phyloP scores from a whole-genome alignment of 2,797 vertebrate genomes.

The Arctocebus calabarensis region DNA sequence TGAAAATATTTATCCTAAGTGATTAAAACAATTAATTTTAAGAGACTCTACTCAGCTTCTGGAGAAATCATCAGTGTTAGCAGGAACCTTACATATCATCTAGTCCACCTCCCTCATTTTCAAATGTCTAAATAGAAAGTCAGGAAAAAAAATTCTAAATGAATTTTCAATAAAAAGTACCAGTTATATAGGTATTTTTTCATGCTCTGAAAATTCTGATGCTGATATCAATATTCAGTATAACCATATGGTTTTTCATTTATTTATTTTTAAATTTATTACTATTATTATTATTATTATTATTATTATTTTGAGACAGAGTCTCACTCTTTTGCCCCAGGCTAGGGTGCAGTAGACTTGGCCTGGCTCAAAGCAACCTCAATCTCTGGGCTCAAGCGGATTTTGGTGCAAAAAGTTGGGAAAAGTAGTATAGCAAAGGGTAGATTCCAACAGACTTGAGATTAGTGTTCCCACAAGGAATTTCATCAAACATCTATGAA shows the following conservation, averaged over 20 bases:
- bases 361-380: too few relatives aligned
- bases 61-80: neutral
- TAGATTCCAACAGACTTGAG: neutral
- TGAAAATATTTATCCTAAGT: conserved; percentile 55
- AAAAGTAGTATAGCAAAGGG: neutral
- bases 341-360: too few relatives aligned
- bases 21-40: conserved; percentile 19
- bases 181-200: neutral
- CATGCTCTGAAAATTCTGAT: neutral
- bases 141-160: conserved; percentile 21
- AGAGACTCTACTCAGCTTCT: neutral
- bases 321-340: too few relatives aligned
- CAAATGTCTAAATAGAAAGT: neutral
- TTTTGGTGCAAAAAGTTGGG: conserved; percentile 33
- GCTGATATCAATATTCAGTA: neutral
- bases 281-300: too few relatives aligned
- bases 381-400: neutral
- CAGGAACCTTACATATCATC: neutral
- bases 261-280: too few relatives aligned
- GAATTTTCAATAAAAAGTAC: neutral
- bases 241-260: too few relatives aligned
- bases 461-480: neutral
- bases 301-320: too few relatives aligned
- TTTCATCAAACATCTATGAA: neutral
- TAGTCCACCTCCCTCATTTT: neutral